Evolutionary conservation across 2,113 vertebrate species (phyloP), one percentile per base, ranked within the genome.

Genomic region (Eudyptes chrysolophus): DNA sequence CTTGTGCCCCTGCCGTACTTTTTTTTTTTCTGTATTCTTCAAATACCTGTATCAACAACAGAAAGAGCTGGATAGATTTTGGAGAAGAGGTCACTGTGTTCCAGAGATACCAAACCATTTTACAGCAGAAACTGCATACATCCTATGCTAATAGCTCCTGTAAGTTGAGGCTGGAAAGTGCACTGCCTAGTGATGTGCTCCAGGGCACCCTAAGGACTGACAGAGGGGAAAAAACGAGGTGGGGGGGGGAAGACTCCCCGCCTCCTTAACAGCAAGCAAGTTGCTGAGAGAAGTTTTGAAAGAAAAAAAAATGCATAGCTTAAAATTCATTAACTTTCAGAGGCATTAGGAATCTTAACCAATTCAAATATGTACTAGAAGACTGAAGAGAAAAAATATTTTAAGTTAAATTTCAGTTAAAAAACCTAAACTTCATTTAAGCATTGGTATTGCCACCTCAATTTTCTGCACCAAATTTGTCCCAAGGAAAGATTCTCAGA

Each of bases 151-250:
- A 58, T 4, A 51, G 48, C 36, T 69, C 36, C 42, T 48, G 26
- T 18, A 62, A 69, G 21, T 6, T 57, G 49, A 84, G 55, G 29
- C 55, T 70, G 44, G 44, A 29, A 85, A 58, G 18, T 5, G 19
- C 26, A 14, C 29, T 70, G 38, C 57, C 38, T 34, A n/a, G 68
- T 7, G 51, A 81, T 29, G 26, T 26, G 49, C 38, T 27, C 44
- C 38, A 40, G 44, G 49, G 38, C 13, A 54, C 42, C 18, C 2
- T 9, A 69, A 46, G 29, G 57, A 36, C 36, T 32, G 55, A n/a
- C 8, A 32, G 29, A 44, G 9, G 4, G 29, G 3, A 4, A 10
- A 61, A 77, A 38, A 22, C 6, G 3, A 13, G 1, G 11, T 2
- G 18, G 27, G 7, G 6, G 42, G 5, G 19, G 38, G 38, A 38